Evolutionary conservation across 2,113 vertebrate species (phyloP).

Genomic region (Gymnobelideus leadbeateri): DNA sequence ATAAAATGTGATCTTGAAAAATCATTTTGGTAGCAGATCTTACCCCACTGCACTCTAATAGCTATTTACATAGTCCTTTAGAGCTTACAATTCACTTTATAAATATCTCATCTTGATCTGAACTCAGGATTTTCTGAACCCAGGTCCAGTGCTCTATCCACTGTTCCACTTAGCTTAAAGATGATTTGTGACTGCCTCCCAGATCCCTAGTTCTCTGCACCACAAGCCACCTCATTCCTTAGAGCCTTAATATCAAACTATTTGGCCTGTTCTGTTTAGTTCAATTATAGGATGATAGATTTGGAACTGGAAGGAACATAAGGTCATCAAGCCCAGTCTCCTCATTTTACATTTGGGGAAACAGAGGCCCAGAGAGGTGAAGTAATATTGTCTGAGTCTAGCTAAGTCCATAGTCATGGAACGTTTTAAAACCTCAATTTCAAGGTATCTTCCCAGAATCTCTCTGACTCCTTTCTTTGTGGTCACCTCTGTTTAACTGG

Average conservation of each 20-base stretch:
- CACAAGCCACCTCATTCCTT: not conserved
- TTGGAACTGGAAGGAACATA: not conserved
- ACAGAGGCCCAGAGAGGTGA: not conserved
- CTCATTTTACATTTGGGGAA: not conserved
- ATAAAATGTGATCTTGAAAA: not conserved
- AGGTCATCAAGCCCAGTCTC: not conserved
- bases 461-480: not conserved
- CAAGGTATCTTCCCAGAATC: not conserved
- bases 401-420: not conserved
- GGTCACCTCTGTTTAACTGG: not conserved
- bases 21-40: not conserved
- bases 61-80: not conserved
- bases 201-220: not conserved
- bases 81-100: not conserved
- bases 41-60: not conserved
- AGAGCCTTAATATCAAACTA: not conserved
- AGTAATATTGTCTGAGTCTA: not conserved
- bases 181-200: not conserved
- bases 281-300: not conserved
- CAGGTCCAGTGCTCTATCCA: too few relatives aligned
- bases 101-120: not conserved
- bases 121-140: not conserved
- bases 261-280: not conserved
- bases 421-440: not conserved
- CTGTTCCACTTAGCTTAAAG: not conserved